phyloP scores from a whole-genome alignment of 30 jellyfish, hydroid and myxozoan species.

The Phacellophora camtschatica region DNA sequence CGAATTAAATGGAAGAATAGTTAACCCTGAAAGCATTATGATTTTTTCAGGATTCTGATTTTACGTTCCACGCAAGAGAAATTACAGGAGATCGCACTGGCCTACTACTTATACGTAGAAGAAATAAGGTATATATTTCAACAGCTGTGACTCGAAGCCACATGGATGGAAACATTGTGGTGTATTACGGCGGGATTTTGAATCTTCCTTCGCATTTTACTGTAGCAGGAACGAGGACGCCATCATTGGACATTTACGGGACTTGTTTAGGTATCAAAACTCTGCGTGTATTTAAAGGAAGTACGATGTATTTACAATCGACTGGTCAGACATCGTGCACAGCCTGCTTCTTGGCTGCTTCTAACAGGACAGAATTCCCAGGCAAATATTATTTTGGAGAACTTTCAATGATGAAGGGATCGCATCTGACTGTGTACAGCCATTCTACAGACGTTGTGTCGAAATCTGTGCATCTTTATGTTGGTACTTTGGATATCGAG shows the following conservation, averaged over 20 bases:
- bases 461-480: conserved; percentile 24
- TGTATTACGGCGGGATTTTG: conserved; percentile 46
- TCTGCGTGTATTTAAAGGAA: conserved; percentile 18
- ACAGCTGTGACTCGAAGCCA: neutral
- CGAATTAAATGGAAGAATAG: too few relatives aligned
- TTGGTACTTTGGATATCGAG: conserved; percentile 49
- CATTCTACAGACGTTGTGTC: conserved; percentile 26
- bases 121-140: conserved; percentile 37
- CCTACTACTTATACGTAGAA: conserved; percentile 19
- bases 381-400: conserved; percentile 53
- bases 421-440: conserved; percentile 12
- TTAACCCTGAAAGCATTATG: too few relatives aligned
- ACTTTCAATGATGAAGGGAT: conserved; percentile 36
- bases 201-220: conserved; percentile 36
- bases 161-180: conserved; percentile 28
- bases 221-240: conserved; percentile 46
- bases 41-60: conserved; percentile 27
- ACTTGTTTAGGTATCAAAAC: conserved; percentile 36
- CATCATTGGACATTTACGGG: conserved; percentile 46
- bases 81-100: conserved; percentile 65
- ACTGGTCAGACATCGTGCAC: conserved; percentile 63
- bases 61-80: conserved; percentile 11
- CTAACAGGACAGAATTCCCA: conserved; percentile 47
- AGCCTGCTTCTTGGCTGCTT: conserved; percentile 55
- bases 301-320: conserved; percentile 17